Evolutionary conservation across 2,113 vertebrate genomes (phyloP), one percentile per base, ranked within the genome.

Genomic region (Ammodytes dubius): DNA sequence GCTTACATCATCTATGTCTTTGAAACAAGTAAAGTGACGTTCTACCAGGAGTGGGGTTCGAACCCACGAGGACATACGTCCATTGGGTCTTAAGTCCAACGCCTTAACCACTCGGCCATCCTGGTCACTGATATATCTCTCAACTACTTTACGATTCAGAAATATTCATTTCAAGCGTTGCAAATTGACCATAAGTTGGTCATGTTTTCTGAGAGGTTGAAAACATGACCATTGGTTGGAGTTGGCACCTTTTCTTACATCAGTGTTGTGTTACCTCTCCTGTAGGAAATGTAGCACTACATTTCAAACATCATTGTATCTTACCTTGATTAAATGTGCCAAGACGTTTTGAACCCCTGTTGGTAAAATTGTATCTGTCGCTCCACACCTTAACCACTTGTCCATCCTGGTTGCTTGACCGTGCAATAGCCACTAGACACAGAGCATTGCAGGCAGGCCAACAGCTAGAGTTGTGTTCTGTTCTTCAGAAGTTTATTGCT

Each of bases 1-100:
- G 27, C 27, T 27, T 27, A 27, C 27, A 27, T 27, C 27, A 27
- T 27, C 27, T 27, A 27, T 27, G 27, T 27, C 27, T 27, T 27
- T 52, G 46, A 63, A 4, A 40, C 49, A 63, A 79, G 46, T 10
- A 37, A 60, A 69, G 45, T 65, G 1, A 35, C 14, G 6, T 14
- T 14, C 13, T 6, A 45, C 42, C 81, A 77, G 77, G 52, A 57
- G 76, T 80, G 59, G 72, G 59, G 50, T 12, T 85, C 0, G 61
- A 85, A 82, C 67, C 70, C 60, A 85, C 59, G 0, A 2, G 61
- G 64, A 1, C 3, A 39, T 4, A 0, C 13, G 13, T 7, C 70
- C 60, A 83, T 77, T 78, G 57, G 39, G 68, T 40, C 65, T 68
- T 77, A 47, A 88, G 57, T 56, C 60, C 61, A 88, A 72, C 35